Base-by-base conservation (phyloP, 2,113 vertebrate genomes). In the Tachycineta bicolor region DNA sequence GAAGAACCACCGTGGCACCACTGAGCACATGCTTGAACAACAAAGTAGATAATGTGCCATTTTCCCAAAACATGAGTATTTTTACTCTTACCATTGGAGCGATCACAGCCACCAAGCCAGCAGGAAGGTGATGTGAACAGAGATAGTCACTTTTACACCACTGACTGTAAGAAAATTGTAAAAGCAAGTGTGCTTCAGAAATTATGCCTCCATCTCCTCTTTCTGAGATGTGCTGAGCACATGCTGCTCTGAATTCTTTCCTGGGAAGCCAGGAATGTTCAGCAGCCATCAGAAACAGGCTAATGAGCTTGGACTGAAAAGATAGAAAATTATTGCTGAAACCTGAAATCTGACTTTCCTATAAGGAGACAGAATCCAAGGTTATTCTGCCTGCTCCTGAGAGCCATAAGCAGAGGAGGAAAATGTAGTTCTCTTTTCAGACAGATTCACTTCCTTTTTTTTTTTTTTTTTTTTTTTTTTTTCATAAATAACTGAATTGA, bases 41-140 rank as follows among this genome's bases (percentile, higher is more conserved):
- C 3, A 0, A 41, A 87, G n/a, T 4, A 60, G 65, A 23, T 44
- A 62, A 69, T 10, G 20, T 1, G 0, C 28, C 33, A 1, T 59
- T 78, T 87, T 25, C 70, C 47, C 39, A 74, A 58, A 67, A 60
- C 19, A 68, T 13, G 21, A 53, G 58, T 64, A 46, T 44, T 87
- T 89, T 82, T 15, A 39, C 29, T 74, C 39, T 65, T 78, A 10
- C 29, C 0, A 0, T 3, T 58, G 62, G 46, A 86, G 50, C 37
- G 77, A 37, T 46, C 26, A 13, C 41, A 83, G 33, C 34, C 73
- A 43, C 46, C 24, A 33, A 74, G 39, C 43, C 3, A 4, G 37
- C 59, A 65, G 76, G 43, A 77, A 90, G 69, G 73, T n/a, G 56
- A 70, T 28, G 52, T 7, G 14, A 77, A 26, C 29, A 39, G 75